A percentile compares a stretch with the other conserved stretches of the same genome.
These are phyloP conservation scores for Gastrophryne carolinensis DNA, from an alignment of 2,797 vertebrate genomes.

Conservation along the genomic window DNA sequence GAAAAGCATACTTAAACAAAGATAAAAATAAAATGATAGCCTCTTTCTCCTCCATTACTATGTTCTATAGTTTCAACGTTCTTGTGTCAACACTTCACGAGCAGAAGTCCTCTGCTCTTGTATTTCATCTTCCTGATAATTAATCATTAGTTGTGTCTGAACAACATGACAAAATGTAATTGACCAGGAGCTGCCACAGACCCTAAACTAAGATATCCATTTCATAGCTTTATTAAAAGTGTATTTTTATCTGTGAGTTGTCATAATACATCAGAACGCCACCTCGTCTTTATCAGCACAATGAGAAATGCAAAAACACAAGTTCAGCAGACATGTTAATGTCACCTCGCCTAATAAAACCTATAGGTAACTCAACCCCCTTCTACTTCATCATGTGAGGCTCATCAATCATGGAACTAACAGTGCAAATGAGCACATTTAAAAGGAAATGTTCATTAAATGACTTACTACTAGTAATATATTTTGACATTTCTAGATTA, in stretches of 20 bases:
- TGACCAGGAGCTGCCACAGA: conserved; percentile 40
- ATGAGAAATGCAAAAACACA: conserved; percentile 26
- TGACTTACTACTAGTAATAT: background rate
- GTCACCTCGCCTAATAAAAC: conserved; percentile 33
- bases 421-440: background rate
- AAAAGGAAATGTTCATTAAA: background rate
- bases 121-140: conserved; percentile 60
- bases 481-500: background rate
- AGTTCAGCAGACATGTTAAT: conserved; percentile 38
- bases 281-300: conserved; percentile 40
- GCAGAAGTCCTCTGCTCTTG: conserved; percentile 47
- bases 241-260: conserved; percentile 19
- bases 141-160: conserved; percentile 60
- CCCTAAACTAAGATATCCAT: conserved; percentile 33
- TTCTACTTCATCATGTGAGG: background rate
- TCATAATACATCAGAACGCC: conserved; percentile 22
- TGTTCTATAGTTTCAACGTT: conserved; percentile 47
- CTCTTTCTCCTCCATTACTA: conserved; percentile 44
- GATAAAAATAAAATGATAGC: conserved; percentile 56
- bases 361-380: conserved; percentile 14
- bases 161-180: conserved; percentile 60
- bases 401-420: background rate
- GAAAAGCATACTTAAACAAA: conserved; percentile 55
- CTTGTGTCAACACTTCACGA: conserved; percentile 56
- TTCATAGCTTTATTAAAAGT: conserved; percentile 42